phyloP scores from a whole-genome alignment of 2,888 invertebrate genomes.

The Calameuta pallipes region DNA sequence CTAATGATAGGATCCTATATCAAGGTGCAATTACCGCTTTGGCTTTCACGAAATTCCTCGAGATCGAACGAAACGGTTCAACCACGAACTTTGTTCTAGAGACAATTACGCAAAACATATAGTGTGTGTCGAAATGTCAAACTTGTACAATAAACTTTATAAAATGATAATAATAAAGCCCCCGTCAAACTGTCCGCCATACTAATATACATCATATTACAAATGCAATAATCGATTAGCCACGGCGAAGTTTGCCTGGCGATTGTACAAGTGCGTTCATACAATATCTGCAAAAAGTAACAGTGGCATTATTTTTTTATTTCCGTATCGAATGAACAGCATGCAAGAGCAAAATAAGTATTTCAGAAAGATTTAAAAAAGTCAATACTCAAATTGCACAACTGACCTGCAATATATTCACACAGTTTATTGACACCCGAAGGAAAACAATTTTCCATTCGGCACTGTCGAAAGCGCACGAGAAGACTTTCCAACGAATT shows the following conservation, averaged over 20 bases:
- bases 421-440: not conserved
- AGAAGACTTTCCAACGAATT: too few relatives aligned
- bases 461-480: not conserved
- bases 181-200: not conserved
- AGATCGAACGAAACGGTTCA: not conserved
- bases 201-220: not conserved
- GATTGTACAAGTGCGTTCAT: not conserved
- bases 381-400: not conserved
- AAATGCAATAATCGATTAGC: not conserved
- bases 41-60: not conserved
- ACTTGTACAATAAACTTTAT: not conserved
- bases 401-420: not conserved
- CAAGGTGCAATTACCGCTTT: not conserved
- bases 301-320: not conserved
- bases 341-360: not conserved
- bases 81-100: not conserved
- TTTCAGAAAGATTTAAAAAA: not conserved
- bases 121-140: not conserved
- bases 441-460: not conserved
- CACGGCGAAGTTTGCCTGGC: not conserved
- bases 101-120: not conserved
- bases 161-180: not conserved
- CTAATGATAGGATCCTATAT: not conserved
- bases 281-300: not conserved
- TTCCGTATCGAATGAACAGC: not conserved